phyloP scores from a whole-genome alignment of 1,140 invertebrate genomes.

The Drosophila asahinai region DNA sequence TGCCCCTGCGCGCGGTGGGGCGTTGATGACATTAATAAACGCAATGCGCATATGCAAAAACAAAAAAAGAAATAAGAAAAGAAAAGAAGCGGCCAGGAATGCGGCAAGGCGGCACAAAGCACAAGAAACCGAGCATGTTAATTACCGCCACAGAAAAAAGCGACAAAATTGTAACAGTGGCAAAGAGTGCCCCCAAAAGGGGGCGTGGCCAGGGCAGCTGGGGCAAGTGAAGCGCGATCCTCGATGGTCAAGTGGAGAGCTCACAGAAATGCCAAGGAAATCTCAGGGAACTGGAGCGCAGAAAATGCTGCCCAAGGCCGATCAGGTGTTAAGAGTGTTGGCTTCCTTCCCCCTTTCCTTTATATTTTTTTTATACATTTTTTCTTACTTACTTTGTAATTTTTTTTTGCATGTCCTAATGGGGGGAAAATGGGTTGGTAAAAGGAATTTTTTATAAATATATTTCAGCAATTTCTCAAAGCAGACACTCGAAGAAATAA shows the following conservation, averaged over 20 bases:
- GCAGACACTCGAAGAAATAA: neutral
- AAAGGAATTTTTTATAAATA: neutral
- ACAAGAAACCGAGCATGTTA: constrained; percentile 38
- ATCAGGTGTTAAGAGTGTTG: constrained; percentile 51
- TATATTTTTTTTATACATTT: neutral
- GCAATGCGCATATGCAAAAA: constrained; percentile 73
- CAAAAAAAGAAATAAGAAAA: constrained; percentile 14
- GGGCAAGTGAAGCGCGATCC: constrained; percentile 17
- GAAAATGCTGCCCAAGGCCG: constrained; percentile 67
- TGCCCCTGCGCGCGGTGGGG: constrained; percentile 30
- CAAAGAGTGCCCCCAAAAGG: constrained; percentile 29
- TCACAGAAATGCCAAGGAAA: neutral
- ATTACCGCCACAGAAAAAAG: constrained; percentile 44
- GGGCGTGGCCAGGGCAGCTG: constrained; percentile 52
- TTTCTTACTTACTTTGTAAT: neutral
- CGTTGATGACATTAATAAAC: constrained; percentile 81
- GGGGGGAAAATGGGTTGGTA: neutral
- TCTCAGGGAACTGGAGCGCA: constrained; percentile 25
- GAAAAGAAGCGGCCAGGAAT: constrained; percentile 14
- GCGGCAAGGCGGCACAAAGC: constrained; percentile 23
- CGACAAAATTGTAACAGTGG: constrained; percentile 80
- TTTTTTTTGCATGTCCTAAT: neutral
- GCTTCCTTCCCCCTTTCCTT: neutral
- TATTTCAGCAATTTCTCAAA: neutral
- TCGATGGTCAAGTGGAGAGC: constrained; percentile 35